phyloP scores from a whole-genome alignment of 2,888 invertebrate genomes.

The Dascillus cervinus region DNA sequence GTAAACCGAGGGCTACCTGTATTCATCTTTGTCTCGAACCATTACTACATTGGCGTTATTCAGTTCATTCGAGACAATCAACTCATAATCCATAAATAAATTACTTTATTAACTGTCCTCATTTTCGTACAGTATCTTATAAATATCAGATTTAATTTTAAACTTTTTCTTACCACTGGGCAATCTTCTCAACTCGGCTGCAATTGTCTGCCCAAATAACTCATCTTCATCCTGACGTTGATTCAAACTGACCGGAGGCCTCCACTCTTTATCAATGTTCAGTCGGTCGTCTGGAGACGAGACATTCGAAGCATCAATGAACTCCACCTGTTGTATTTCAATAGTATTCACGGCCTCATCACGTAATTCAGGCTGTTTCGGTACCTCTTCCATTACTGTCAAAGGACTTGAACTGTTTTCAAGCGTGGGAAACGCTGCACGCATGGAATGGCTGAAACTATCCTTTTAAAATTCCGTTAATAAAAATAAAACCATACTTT shows the following conservation, averaged over 20 bases:
- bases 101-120: slow-evolving; percentile 4
- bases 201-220: slow-evolving; percentile 23
- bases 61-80: too few relatives aligned
- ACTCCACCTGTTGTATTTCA: slow-evolving; percentile 16
- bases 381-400: slow-evolving; percentile 1
- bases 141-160: slow-evolving; percentile 25
- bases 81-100: slow-evolving; percentile 1
- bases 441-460: slow-evolving; percentile 6
- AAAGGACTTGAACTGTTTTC: slow-evolving; percentile 5
- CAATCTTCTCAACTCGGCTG: slow-evolving; percentile 22
- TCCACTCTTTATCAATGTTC: slow-evolving; percentile 1
- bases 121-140: slow-evolving; percentile 21
- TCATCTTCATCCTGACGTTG: slow-evolving; percentile 20
- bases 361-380: slow-evolving; percentile 1
- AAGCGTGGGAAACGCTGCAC: slow-evolving; percentile 12
- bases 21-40: too few relatives aligned
- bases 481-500: slow-evolving; percentile 13
- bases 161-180: slow-evolving; percentile 21
- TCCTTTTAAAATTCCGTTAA: too few relatives aligned
- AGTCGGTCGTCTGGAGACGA: slow-evolving; percentile 3
- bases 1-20: too few relatives aligned
- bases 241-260: slow-evolving; percentile 3
- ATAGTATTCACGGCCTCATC: too few relatives aligned
- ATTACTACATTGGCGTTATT: too few relatives aligned
- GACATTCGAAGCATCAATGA: slow-evolving; percentile 14